These are phyloP conservation scores for Drosophila novamexicana DNA, from an alignment of 1,140 invertebrate genomes.

Conservation along the genomic window DNA sequence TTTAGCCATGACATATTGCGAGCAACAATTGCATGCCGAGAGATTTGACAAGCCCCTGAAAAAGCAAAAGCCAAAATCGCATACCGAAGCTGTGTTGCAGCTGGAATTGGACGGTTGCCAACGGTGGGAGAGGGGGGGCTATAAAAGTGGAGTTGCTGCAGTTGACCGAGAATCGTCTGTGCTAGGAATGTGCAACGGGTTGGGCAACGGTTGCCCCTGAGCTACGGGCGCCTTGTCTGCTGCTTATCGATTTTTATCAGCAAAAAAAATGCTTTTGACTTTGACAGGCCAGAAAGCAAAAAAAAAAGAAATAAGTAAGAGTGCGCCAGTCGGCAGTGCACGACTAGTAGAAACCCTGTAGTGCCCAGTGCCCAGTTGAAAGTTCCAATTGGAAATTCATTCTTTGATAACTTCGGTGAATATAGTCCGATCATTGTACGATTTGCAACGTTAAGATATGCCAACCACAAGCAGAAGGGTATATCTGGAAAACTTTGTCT, in stretches of 20 bases:
- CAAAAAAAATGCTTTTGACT: slow-evolving; percentile 58
- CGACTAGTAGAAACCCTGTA: not conserved
- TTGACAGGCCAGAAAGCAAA: slow-evolving; percentile 50
- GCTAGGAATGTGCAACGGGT: slow-evolving; percentile 43
- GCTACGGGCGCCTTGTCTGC: slow-evolving; percentile 43
- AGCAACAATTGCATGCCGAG: slow-evolving; percentile 26
- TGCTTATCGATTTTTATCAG: slow-evolving; percentile 74
- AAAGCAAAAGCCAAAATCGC: slow-evolving; percentile 34
- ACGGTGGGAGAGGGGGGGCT: not conserved
- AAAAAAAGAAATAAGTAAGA: not conserved
- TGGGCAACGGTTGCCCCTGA: slow-evolving; percentile 34
- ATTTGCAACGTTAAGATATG: too few relatives aligned
- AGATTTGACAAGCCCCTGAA: slow-evolving; percentile 64
- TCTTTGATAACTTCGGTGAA: too few relatives aligned
- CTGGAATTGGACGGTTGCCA: not conserved
- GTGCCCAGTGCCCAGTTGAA: too few relatives aligned
- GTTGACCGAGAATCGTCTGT: slow-evolving; percentile 41
- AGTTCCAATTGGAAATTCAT: too few relatives aligned
- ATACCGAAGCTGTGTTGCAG: slow-evolving; percentile 17
- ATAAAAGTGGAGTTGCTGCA: slow-evolving; percentile 30
- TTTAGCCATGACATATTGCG: slow-evolving; percentile 46
- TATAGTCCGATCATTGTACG: too few relatives aligned
- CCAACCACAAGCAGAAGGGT: too few relatives aligned
- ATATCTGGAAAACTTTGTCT: too few relatives aligned
- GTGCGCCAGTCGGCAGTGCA: not conserved